Evolutionary conservation across 2,797 vertebrate species (phyloP), one percentile per base, ranked within the genome.

Genomic region (Merluccius polli): DNA sequence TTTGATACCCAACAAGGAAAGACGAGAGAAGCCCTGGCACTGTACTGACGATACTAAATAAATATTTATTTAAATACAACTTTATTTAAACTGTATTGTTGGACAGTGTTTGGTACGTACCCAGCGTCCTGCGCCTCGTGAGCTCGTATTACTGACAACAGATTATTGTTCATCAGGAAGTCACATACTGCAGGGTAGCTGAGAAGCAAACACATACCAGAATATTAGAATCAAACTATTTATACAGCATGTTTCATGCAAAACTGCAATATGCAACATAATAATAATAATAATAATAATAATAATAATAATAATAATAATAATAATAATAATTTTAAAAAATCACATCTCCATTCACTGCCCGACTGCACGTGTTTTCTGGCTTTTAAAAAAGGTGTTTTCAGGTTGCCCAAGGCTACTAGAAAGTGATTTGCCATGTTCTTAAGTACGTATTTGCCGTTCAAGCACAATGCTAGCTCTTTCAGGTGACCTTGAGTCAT

Each of bases 91-190:
- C n/a, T 1, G 52, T 27, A 24, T 27, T 27, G 8, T 24, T 8
- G 48, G 48, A 52, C 21, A n/a, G 21, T 24, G 52, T 59, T n/a
- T 27, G 71, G 81, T 72, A 93, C 96, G 96, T 92, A 99, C 98
- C 98, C 98, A 83, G 98, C 97, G 84, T 99, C 97, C 94, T 99
- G 98, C 89, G 98, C 98, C 95, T 99, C 98, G 38, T 99, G 98
- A 81, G 98, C 98, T 96, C 98, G 95, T 94, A 99, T 99, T 93
- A 99, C 95, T 80, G 98, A 99, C 95, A 99, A 89, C 94, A 99
- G 95, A 93, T 99, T 99, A 92, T 99, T 99, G 92, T 97, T 97
- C 95, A 98, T 97, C 95, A 99, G 95, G 95, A 99, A 99, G 93
- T 99, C 98, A 91, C 98, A 99, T 80, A 98, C 97, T 88, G 98